Percentiles rank a stretch among this genome's conserved stretches.
These are phyloP conservation scores for Nycticryphes semicollaris DNA, from an alignment of 2,113 vertebrate species.

Conservation along the genomic window DNA sequence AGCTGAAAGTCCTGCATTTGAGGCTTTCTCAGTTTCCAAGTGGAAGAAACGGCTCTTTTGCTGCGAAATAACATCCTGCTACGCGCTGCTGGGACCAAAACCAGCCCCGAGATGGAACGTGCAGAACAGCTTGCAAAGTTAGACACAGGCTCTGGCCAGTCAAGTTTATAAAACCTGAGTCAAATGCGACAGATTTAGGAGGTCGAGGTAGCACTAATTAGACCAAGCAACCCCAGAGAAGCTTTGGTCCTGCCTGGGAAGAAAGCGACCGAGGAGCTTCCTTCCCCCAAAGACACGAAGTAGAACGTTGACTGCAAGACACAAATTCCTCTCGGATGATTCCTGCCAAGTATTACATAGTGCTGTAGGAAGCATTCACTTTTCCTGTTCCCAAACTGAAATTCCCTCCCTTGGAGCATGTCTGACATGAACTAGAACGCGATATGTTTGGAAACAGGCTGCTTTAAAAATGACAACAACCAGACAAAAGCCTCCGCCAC, in stretches of 20 bases:
- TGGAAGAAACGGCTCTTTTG: background rate
- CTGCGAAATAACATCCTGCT: background rate
- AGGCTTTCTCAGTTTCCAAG: background rate
- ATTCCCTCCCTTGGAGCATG: conserved; percentile 29
- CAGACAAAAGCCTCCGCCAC: background rate
- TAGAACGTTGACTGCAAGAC: conserved; percentile 15
- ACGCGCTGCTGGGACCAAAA: background rate
- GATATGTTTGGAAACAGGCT: conserved; percentile 9
- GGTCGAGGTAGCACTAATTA: background rate
- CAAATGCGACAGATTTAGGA: background rate
- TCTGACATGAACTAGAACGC: conserved; percentile 35
- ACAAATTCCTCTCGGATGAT: conserved; percentile 11
- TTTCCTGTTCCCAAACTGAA: conserved; percentile 51
- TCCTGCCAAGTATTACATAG: conserved; percentile 44
- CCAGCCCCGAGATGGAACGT: background rate
- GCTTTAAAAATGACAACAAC: background rate
- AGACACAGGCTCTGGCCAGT: background rate
- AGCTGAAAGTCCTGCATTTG: background rate
- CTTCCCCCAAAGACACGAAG: background rate
- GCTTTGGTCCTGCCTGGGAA: background rate
- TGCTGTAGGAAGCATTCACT: conserved; percentile 47
- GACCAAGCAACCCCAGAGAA: background rate
- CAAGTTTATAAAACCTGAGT: background rate
- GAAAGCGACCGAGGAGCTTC: background rate
- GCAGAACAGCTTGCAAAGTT: background rate